These are phyloP conservation scores for Epsilonema sp. DNA, from an alignment of 2,888 invertebrate genomes.

Conservation along the genomic window DNA sequence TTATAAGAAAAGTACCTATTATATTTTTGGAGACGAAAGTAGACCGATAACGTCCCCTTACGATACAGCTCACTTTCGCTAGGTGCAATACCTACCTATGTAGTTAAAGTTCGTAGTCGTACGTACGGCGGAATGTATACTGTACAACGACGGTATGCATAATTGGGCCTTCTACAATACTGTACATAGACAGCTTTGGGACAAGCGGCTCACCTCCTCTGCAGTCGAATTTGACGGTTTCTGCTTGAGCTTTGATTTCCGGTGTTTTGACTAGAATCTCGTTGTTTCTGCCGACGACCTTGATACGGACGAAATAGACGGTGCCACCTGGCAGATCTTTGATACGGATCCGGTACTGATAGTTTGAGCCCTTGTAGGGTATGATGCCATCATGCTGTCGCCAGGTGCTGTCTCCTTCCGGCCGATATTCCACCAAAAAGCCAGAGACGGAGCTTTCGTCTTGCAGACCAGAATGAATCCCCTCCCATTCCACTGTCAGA, in stretches of 20 bases:
- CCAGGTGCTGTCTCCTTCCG: conserved; percentile 16
- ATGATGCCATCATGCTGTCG: conserved; percentile 26
- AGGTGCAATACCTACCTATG: too few species aligned
- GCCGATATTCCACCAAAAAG: conserved; percentile 18
- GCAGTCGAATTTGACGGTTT: conserved; percentile 26
- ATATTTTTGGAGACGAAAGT: too few species aligned
- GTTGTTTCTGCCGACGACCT: conserved; percentile 20
- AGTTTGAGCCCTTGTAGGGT: conserved; percentile 28
- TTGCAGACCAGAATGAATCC: conserved; percentile 21
- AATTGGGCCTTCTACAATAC: too few species aligned
- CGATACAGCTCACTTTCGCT: too few species aligned
- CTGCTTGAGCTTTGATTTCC: conserved; percentile 27
- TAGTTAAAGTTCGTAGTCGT: too few species aligned
- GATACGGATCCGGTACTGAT: conserved; percentile 26
- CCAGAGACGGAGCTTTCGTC: conserved; percentile 6
- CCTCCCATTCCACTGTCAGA: conserved; percentile 29
- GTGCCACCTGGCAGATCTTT: conserved; percentile 22
- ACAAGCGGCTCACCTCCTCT: too few species aligned
- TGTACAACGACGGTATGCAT: too few species aligned
- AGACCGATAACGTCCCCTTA: too few species aligned
- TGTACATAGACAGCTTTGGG: too few species aligned
- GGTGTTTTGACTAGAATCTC: conserved; percentile 27
- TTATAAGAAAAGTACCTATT: too few species aligned
- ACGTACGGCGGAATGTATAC: too few species aligned
- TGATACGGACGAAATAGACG: conserved; percentile 26